Evolutionary conservation across 1,140 invertebrate species (phyloP), one percentile per base, ranked within the genome.

Genomic region (Cotesia glomerata): DNA sequence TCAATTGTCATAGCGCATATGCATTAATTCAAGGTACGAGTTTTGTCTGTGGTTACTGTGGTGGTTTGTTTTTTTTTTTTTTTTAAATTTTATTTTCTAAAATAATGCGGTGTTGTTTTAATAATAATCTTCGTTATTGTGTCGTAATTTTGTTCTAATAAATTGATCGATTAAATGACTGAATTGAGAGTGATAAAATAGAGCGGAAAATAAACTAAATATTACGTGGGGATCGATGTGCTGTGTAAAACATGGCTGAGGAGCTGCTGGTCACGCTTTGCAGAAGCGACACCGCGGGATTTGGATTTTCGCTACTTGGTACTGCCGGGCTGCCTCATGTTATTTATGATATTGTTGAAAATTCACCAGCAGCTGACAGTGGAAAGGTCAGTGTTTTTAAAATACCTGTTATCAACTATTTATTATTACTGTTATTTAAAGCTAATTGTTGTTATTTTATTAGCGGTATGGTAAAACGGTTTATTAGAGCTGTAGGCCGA

Each of bases 281-380:
- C 86, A 92, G 93, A 82, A 92, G 91, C 90, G 93, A 94, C 87
- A 92, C 92, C 87, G 91, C 91, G 85, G 94, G 94, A 81, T 93
- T 95, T 84, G 95, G 95, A 79, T 96, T 97, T 89, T 95, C 94
- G 78, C 88, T 97, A 77, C 90, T 96, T 80, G 94, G 95, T 74
- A 93, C 94, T 86, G 93, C 93, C 80, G 94, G 94, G 84, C 90
- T 95, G 83, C 95, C 95, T 80, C 95, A 95, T 83, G 93, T 96
- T 84, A 95, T 97, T 84, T 96, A 95, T 88, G 93, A 96, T 88
- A 95, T 97, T 82, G 90, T 95, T 80, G 94, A 96, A 87, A 94
- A 96, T 88, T 96, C 95, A 77, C 95, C 95, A 81, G 95, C 95
- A 73, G 94, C 94, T 77, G 92, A 93, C 83, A 93, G 93, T 85